These are phyloP conservation scores for Megamerina dolium DNA, from an alignment of 2,888 invertebrate genomes.

Conservation along the genomic window DNA sequence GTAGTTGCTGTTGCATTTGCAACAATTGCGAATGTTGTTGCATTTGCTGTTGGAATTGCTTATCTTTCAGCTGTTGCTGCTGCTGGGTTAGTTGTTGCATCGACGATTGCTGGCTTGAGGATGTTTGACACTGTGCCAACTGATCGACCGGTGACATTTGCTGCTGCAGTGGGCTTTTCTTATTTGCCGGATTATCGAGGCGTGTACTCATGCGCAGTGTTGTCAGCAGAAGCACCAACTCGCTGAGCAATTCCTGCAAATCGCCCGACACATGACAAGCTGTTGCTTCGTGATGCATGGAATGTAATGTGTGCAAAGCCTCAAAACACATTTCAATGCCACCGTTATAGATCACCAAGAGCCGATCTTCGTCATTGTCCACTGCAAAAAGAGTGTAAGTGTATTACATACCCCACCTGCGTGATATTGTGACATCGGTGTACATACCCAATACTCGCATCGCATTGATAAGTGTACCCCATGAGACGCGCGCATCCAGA, in stretches of 20 bases:
- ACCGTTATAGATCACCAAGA: conserved; percentile 84
- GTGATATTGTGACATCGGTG: conserved; percentile 3
- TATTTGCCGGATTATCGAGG: conserved; percentile 42
- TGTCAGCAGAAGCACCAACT: conserved; percentile 66
- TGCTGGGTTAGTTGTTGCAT: conserved; percentile 25
- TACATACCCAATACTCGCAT: conserved; percentile 65
- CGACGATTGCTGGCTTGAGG: conserved; percentile 20
- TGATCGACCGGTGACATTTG: conserved; percentile 28
- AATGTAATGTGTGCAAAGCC: conserved; percentile 84
- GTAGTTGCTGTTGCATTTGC: conserved; percentile 35
- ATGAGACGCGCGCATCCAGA: conserved; percentile 83
- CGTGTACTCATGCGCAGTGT: conserved; percentile 61
- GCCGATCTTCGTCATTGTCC: conserved; percentile 81
- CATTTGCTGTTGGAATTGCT: conserved; percentile 39
- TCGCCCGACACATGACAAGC: conserved; percentile 81
- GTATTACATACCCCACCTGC: not conserved
- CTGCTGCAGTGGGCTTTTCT: conserved; percentile 35
- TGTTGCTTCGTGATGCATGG: conserved; percentile 91
- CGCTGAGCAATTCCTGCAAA: conserved; percentile 74
- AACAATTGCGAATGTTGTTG: conserved; percentile 39
- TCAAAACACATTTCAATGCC: conserved; percentile 66
- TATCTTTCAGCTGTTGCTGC: conserved; percentile 35
- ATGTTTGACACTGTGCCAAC: conserved; percentile 19
- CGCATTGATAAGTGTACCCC: conserved; percentile 89
- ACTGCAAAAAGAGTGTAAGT: conserved; percentile 48